Evolutionary conservation across 2,888 invertebrate species (phyloP), one percentile per base, ranked within the genome.

Genomic region (Chymomyza procnemis): DNA sequence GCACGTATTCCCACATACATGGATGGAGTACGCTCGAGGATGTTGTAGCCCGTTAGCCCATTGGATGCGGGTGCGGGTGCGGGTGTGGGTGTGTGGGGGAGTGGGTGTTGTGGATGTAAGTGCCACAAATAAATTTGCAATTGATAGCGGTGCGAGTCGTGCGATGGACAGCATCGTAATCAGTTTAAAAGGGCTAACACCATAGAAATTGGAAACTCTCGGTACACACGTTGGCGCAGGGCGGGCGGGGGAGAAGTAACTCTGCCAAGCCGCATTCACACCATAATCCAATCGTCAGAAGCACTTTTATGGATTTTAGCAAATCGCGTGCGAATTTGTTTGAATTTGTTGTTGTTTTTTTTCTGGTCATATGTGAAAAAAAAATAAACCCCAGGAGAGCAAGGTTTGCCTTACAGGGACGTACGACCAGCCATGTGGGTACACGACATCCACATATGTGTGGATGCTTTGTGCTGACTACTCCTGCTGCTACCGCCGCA

Each of bases 301-400:
- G 71, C 80, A 61, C 69, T 81, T 81, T 81, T 85, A 81, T 83
- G 86, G 81, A 65, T 76, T 76, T 85, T 78, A 71, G 78, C 74
- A 79, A 81, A 81, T 81, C 79, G 85, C 81, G 83, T 85, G 85
- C 72, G 69, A 81, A 85, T 87, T 85, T 75, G 69, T 67, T 67
- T 54, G 78, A 83, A 78, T 85, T 85, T 75, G 72, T 66, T 76
- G 67, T 63, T 57, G 34, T 34, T 56, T 57, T 18, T 16, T 50
- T 14, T 41, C 56, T 19, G 30, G 64, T 61, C 74, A 63, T 60
- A 64, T n/a, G 21, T n/a, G n/a, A n/a, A 26, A 26, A 26, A 22
- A 14, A 14, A 61, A 4, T 50, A 71, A 71, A 55, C 61, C 67
- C 67, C 64, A 48, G 63, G 61, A 66, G 16, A 50, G 30, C 61